Evolutionary conservation across 2,797 vertebrate species (phyloP), one percentile per base, ranked within the genome.

Genomic region (Limnodromus scolopaceus): DNA sequence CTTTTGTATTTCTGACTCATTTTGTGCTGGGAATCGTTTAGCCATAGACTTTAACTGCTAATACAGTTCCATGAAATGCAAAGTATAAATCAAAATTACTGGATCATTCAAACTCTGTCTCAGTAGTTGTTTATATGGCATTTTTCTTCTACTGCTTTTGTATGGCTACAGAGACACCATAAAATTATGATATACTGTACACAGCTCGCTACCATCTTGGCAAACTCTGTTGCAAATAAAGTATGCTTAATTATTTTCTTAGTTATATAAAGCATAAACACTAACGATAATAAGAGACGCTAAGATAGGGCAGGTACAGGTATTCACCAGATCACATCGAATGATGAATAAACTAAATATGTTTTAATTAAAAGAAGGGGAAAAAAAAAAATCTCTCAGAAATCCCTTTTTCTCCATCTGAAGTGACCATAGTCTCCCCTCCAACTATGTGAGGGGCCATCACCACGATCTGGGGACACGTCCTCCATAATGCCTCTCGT

Each of bases 21-120:
- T 95, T 94, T 94, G 95, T 80, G 89, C 94, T 83, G 84, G 94
- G 97, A 94, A 97, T 97, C 96, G 46, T 97, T 98, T 96, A 97
- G 93, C 92, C 92, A 96, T 83, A 97, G 97, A 96, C 96, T 97
- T 95, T 94, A 97, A 98, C 97, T 95, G 96, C 97, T 98, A 98
- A 98, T 98, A 96, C 94, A 97, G 94, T 92, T 95, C 93, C 97
- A 94, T 79, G 68, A 97, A 97, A 98, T 92, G 94, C 96, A 88
- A 97, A 96, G 96, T 46, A 98, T 98, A 98, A 98, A 98, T 98
- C 98, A 98, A 95, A 98, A 97, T 98, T 98, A 98, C 97, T 88
- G 92, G 95, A 96, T 98, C 96, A 92, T 97, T 98, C 98, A 80
- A 92, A 93, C 94, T 88, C 97, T 97, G 95, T 97, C 95, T 93